Evolutionary conservation across 2,113 vertebrate species (phyloP).

Genomic region (Gila orcuttii): DNA sequence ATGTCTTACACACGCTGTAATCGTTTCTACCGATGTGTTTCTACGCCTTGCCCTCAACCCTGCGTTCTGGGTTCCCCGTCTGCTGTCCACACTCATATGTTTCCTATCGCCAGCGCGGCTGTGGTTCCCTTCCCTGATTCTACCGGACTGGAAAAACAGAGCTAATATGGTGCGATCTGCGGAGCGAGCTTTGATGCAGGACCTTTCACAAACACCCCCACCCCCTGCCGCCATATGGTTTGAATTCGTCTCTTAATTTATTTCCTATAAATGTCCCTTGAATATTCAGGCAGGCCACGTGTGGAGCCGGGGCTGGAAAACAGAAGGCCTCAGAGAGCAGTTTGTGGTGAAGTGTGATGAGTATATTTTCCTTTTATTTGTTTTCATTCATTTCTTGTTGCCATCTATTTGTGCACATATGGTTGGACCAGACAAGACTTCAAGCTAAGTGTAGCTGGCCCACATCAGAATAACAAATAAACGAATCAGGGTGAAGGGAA

Average conservation of each 20-base stretch:
- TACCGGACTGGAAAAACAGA: slow-evolving; percentile 99
- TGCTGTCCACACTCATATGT: slow-evolving; percentile 87
- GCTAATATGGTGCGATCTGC: slow-evolving; percentile 98
- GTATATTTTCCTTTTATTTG: slow-evolving; percentile 80
- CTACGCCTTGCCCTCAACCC: slow-evolving; percentile 77
- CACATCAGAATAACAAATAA: slow-evolving; percentile 70
- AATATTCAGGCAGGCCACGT: slow-evolving; percentile 91
- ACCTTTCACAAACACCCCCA: slow-evolving; percentile 94
- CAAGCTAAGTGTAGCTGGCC: neutral
- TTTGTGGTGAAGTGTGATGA: slow-evolving; percentile 91
- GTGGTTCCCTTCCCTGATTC: slow-evolving; percentile 98
- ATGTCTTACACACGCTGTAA: slow-evolving; percentile 80
- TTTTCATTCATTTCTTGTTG: slow-evolving; percentile 47
- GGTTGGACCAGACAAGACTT: slow-evolving; percentile 52
- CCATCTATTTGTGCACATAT: slow-evolving; percentile 41
- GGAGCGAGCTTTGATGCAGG: slow-evolving; percentile 97
- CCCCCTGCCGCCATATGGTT: slow-evolving; percentile 96
- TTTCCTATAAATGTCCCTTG: slow-evolving; percentile 99
- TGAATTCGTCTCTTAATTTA: slow-evolving; percentile 98
- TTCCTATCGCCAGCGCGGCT: slow-evolving; percentile 96
- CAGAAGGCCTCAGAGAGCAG: slow-evolving; percentile 83
- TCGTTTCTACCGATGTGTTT: slow-evolving; percentile 86
- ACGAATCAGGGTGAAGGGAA: slow-evolving; percentile 59
- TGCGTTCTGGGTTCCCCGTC: slow-evolving; percentile 79
- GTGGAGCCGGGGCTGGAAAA: slow-evolving; percentile 91